Evolutionary conservation across 35 echinoderm and acorn worm genomes (phyloP).

Genomic region (Apostichopus japonicus): DNA sequence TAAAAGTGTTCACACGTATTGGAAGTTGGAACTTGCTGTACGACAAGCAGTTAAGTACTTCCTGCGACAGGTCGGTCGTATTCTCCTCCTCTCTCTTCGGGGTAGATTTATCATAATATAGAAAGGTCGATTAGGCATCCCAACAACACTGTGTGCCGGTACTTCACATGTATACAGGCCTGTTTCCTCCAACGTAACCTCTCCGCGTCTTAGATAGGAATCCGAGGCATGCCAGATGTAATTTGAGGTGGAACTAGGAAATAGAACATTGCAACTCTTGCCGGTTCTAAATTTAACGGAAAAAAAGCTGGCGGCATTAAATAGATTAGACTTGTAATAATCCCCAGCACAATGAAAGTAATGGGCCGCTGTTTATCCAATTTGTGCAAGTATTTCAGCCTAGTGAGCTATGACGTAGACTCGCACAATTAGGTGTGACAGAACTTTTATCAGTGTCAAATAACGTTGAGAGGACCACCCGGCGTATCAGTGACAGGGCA

Average conservation of each 20-base stretch:
- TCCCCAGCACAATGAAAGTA: constrained; percentile 10
- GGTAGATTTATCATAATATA: too few species aligned
- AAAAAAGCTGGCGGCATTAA: not conserved
- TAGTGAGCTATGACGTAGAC: constrained; percentile 37
- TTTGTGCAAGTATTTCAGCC: constrained; percentile 33
- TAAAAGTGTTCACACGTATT: too few species aligned
- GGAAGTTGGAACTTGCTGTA: too few species aligned
- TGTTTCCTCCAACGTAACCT: too few species aligned
- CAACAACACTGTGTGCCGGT: too few species aligned
- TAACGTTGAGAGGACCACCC: not conserved
- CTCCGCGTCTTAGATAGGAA: not conserved
- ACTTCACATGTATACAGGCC: too few species aligned
- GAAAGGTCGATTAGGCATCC: too few species aligned
- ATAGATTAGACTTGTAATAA: constrained; percentile 26
- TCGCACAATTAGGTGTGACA: constrained; percentile 10
- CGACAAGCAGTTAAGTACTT: too few species aligned
- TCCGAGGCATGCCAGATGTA: constrained; percentile 21
- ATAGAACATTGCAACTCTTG: constrained; percentile 20
- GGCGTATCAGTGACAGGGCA: not conserved
- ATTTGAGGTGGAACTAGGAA: not conserved
- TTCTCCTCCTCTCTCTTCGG: too few species aligned
- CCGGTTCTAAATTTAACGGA: not conserved
- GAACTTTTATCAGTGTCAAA: not conserved
- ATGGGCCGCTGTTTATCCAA: constrained; percentile 39
- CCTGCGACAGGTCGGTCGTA: too few species aligned